A percentile compares a stretch with the other conserved stretches of the same genome.
phyloP scores from a whole-genome alignment of 2,888 invertebrate species.

The Tipula unca region DNA sequence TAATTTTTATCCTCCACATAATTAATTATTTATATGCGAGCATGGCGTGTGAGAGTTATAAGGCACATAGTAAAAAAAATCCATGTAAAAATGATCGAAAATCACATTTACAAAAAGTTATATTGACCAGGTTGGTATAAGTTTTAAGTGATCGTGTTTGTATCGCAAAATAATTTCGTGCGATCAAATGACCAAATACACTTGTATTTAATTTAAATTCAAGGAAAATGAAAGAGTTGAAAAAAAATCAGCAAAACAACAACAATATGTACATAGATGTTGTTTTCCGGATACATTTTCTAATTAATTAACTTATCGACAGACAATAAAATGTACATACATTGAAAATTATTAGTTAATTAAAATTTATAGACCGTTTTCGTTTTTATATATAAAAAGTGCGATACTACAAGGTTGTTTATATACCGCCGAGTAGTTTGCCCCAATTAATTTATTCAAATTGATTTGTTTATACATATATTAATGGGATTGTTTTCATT shows the following conservation, averaged over 20 bases:
- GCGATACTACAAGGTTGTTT: background rate
- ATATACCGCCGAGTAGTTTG: background rate
- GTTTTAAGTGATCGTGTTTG: background rate
- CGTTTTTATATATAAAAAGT: background rate
- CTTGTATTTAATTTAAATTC: background rate
- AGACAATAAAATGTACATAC: background rate
- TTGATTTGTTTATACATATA: background rate
- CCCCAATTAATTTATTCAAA: background rate
- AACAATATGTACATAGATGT: background rate
- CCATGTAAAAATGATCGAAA: conserved; percentile 42
- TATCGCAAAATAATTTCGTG: background rate
- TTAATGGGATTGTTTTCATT: background rate
- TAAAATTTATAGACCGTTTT: background rate
- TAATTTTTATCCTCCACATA: background rate
- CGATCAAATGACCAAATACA: background rate
- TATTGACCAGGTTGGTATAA: conserved; percentile 37
- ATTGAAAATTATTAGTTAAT: background rate
- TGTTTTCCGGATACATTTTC: background rate
- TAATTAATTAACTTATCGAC: background rate
- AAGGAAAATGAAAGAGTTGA: background rate
- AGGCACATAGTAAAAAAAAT: conserved; percentile 21
- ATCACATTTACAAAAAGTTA: conserved; percentile 39
- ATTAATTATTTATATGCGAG: background rate
- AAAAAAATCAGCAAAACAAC: background rate
- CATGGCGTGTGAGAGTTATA: background rate